Base-by-base conservation (phyloP, 2,113 vertebrate species). In the Ceuthmochares aereus region DNA sequence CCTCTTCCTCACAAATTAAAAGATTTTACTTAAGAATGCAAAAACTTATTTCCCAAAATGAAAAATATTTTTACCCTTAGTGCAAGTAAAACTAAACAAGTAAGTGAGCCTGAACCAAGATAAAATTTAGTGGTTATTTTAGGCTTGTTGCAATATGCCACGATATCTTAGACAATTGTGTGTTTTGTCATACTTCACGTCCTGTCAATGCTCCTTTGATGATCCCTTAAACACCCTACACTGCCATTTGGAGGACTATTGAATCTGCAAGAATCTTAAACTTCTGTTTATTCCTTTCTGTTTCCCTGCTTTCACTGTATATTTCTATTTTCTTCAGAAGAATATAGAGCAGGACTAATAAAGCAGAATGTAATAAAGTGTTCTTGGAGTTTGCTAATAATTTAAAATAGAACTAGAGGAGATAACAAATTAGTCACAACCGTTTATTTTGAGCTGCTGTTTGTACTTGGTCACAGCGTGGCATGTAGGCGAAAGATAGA, bases 101-200 rank as follows among this genome's bases (percentile, higher is more conserved):
- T 54, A 49, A 84, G 59, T 7, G 73, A 77, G 23, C 66, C 30
- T 37, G 59, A 82, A 77, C 15, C 3, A 77, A 70, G 45, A 27
- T 83, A 93, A 75, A 93, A 76, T 45, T 18, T 20, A 22, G 37
- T 51, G 22, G 14, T 56, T 82, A 26, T 62, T 89, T 74, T 55
- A 91, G 34, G 2, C 10, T 72, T 93, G 40, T 42, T 58, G 6
- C 37, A 68, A 5, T 60, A 64, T 55, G 4, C 7, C 17, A 36
- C 0, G 0, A 1, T 68, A 25, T 34, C 13, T 29, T 83, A 43
- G 2, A 22, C 11, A 40, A 13, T 60, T 78, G 12, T 6, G 0
- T 43, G 25, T 76, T 80, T 86, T 82, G 19, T 68, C 43, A 27
- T 47, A 63, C 23, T 52, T 93, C 30, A 59, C 20, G 67, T 58